Evolutionary conservation across 2,113 vertebrate genomes (phyloP).

Genomic region (Gasterosteus aculeatus): DNA sequence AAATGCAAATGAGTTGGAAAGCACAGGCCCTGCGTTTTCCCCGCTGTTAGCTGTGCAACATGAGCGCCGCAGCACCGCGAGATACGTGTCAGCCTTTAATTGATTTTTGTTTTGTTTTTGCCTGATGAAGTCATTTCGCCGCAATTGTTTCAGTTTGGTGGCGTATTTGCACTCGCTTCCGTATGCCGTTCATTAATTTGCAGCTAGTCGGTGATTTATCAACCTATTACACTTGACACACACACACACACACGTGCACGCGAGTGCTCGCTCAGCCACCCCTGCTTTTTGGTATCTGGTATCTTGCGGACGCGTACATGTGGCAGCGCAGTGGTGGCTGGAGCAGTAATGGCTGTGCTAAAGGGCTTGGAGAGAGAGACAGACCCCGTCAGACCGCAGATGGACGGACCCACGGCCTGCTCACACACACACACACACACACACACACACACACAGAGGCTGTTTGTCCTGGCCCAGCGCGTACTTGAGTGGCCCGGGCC

Average conservation of each 20-base stretch:
- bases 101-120: constrained; percentile 65
- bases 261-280: constrained; percentile 1
- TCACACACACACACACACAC: constrained; percentile 4
- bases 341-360: constrained; percentile 58
- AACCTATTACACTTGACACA: constrained; percentile 65
- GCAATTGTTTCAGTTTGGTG: constrained; percentile 53
- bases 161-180: constrained; percentile 52
- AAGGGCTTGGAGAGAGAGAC: constrained; percentile 57
- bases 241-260: constrained; percentile 11
- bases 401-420: constrained; percentile 51
- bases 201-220: constrained; percentile 65
- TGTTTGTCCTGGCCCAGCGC: background rate
- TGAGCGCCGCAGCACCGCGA: constrained; percentile 19
- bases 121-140: constrained; percentile 63
- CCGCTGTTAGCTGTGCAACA: background rate
- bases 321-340: constrained; percentile 54
- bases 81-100: constrained; percentile 60
- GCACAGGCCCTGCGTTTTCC: constrained; percentile 7
- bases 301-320: constrained; percentile 44
- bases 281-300: background rate
- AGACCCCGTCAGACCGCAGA: constrained; percentile 59
- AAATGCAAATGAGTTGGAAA: constrained; percentile 42
- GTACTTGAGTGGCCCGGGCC: constrained; percentile 9
- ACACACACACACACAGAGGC: background rate
- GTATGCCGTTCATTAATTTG: constrained; percentile 69